A percentile compares a stretch with the other conserved stretches of the same genome.
phyloP scores from a whole-genome alignment of 2,797 vertebrate species.

The Sebastes iracundus region DNA sequence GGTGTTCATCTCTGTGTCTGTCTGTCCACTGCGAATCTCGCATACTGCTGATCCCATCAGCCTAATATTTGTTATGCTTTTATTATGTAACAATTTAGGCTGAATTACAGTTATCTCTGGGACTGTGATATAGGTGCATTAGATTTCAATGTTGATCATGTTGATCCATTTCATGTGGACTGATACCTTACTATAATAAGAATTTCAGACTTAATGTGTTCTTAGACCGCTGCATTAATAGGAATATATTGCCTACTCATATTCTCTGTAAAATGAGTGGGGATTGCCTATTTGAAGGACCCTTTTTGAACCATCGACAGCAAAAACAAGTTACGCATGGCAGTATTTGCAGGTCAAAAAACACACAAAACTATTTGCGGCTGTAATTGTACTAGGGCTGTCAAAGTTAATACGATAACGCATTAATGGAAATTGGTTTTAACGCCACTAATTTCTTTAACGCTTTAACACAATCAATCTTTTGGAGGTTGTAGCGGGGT shows the following conservation, averaged over 20 bases:
- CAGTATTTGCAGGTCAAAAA: neutral
- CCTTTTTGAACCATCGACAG: neutral
- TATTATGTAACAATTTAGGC: neutral
- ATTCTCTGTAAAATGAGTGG: neutral
- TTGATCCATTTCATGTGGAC: conserved; percentile 19
- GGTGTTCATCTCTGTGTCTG: neutral
- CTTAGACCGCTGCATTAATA: neutral
- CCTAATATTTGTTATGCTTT: neutral
- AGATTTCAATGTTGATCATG: neutral
- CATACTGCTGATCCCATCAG: neutral
- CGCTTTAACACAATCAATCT: neutral
- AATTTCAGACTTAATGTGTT: neutral
- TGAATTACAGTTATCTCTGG: conserved; percentile 7
- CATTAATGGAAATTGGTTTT: too few species aligned
- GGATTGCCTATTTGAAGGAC: neutral
- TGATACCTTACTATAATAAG: conserved; percentile 10
- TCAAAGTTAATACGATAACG: neutral
- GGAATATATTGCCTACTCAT: neutral
- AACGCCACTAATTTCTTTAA: neutral
- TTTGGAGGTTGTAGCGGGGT: neutral
- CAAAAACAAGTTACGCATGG: neutral
- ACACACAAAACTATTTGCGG: neutral
- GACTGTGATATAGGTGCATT: conserved; percentile 2
- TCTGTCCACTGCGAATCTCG: neutral
- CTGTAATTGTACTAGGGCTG: neutral